A percentile compares a stretch with the other conserved stretches of the same genome.
phyloP scores from a whole-genome alignment of 2,797 vertebrate genomes.

The Rhodeus uyekii region DNA sequence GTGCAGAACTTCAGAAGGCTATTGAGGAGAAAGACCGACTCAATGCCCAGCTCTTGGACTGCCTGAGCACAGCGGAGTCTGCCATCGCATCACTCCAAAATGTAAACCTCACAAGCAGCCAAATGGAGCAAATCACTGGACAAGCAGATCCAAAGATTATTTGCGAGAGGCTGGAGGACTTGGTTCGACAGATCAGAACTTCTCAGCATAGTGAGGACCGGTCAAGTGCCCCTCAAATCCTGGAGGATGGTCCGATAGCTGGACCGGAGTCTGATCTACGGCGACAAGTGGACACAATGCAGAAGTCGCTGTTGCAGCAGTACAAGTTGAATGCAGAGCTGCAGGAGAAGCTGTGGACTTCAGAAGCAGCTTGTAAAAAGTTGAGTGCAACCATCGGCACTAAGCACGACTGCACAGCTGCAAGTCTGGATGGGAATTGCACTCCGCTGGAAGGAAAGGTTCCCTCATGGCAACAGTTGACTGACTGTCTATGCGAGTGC shows the following conservation, averaged over 20 bases:
- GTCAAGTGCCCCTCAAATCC: not conserved
- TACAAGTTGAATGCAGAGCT: slow-evolving; percentile 67
- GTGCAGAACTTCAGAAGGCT: slow-evolving; percentile 66
- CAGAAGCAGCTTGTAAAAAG: slow-evolving; percentile 50
- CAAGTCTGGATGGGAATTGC: slow-evolving; percentile 37
- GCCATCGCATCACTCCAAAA: slow-evolving; percentile 48
- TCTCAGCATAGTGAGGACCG: slow-evolving; percentile 46
- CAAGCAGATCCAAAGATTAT: slow-evolving; percentile 60
- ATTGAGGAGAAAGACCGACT: slow-evolving; percentile 71
- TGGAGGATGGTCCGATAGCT: not conserved
- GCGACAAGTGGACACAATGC: slow-evolving; percentile 65
- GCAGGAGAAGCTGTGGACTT: slow-evolving; percentile 65
- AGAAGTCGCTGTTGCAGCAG: slow-evolving; percentile 70
- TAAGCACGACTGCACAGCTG: slow-evolving; percentile 13
- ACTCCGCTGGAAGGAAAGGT: slow-evolving; percentile 6
- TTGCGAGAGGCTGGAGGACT: slow-evolving; percentile 62
- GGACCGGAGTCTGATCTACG: slow-evolving; percentile 57
- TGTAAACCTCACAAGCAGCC: slow-evolving; percentile 13
- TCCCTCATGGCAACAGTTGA: slow-evolving; percentile 45
- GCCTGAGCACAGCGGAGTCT: slow-evolving; percentile 68
- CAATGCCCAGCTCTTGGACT: slow-evolving; percentile 68
- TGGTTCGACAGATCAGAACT: slow-evolving; percentile 55
- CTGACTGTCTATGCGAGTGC: slow-evolving; percentile 65
- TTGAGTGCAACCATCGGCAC: slow-evolving; percentile 1
- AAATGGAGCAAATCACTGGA: not conserved